Conservation (phyloP, 37 sponge, comb jelly and placozoan genomes). For the Ephydatia muelleri region DNA sequence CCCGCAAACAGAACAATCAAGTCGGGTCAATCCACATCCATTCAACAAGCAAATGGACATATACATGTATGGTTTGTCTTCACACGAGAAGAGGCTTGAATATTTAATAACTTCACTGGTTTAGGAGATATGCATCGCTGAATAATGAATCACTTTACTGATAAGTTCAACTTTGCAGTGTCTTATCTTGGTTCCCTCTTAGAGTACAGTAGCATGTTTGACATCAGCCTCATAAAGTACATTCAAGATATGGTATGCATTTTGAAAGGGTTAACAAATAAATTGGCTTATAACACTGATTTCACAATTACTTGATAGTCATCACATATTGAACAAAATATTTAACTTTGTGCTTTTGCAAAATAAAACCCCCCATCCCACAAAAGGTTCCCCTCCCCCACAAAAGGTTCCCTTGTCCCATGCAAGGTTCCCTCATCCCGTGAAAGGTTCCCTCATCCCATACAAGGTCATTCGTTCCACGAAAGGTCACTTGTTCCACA, state of each 20-base stretch:
- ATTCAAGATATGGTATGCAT: conserved; percentile 7
- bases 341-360: too few species aligned
- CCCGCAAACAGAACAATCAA: too few species aligned
- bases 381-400: neutral
- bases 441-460: neutral
- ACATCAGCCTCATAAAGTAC: conserved; percentile 16
- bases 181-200: neutral
- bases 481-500: neutral
- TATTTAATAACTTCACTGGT: too few species aligned
- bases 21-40: too few species aligned
- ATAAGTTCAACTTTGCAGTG: too few species aligned
- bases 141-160: too few species aligned
- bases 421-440: neutral
- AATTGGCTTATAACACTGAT: too few species aligned
- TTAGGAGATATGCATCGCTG: too few species aligned
- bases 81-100: too few species aligned
- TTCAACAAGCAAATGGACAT: too few species aligned
- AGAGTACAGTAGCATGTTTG: neutral
- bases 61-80: too few species aligned
- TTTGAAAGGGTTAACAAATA: neutral
- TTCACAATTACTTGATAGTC: too few species aligned
- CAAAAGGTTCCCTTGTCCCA: neutral
- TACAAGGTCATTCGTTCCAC: neutral
- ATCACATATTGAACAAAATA: neutral
- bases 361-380: neutral